Percentiles rank a stretch among this genome's conserved stretches.
phyloP scores from a whole-genome alignment of 2,113 vertebrate species.

The Nycticryphes semicollaris region DNA sequence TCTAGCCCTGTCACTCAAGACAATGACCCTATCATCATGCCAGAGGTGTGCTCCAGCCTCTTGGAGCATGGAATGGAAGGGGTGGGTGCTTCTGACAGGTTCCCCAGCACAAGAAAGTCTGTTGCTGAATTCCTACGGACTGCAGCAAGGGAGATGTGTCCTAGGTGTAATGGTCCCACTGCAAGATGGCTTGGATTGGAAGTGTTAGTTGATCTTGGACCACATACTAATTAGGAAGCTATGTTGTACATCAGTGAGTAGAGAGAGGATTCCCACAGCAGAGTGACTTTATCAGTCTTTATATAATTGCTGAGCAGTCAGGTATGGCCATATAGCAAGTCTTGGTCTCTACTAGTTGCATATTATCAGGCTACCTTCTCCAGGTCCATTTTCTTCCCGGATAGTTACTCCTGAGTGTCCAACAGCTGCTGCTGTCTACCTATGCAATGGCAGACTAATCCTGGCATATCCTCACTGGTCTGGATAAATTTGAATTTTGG shows the following conservation, averaged over 20 bases:
- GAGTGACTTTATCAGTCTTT: background rate
- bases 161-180: background rate
- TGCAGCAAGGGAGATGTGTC: background rate
- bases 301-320: background rate
- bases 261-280: background rate
- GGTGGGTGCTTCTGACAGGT: background rate
- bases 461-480: background rate
- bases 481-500: background rate
- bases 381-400: background rate
- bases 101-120: background rate
- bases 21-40: background rate
- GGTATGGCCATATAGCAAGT: background rate
- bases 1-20: background rate
- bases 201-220: background rate
- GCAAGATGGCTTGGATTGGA: background rate
- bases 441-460: background rate
- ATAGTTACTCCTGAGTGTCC: background rate
- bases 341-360: background rate
- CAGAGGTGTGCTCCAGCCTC: accelerated
- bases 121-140: background rate
- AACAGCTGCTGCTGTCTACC: background rate
- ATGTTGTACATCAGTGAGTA: background rate
- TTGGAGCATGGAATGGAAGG: background rate
- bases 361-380: background rate
- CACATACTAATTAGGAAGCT: background rate